Evolutionary conservation across 2,113 vertebrate species (phyloP), one percentile per base, ranked within the genome.

Genomic region (Piaya cayana): DNA sequence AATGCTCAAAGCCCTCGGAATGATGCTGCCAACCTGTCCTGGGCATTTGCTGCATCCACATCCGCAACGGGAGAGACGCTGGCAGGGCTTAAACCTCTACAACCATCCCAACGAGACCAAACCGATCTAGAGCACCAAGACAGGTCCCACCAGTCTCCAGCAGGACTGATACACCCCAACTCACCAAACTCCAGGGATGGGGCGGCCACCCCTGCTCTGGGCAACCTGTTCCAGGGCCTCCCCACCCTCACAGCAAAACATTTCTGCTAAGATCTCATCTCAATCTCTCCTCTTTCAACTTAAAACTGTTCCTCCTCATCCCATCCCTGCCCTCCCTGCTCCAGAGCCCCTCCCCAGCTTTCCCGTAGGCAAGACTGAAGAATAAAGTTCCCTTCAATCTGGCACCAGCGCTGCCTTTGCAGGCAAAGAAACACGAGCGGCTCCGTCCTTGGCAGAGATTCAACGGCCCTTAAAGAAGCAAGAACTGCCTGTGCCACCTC

Each of bases 21-120:
- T 1, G 53, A 30, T 1, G 29, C 23, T 6, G 49, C 67, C 75
- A 60, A 22, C 3, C 47, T 1, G 23, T 2, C 0, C 15, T 1
- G 56, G 79, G 34, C 3, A 17, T 49, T 36, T 21, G 69, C 52
- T 60, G 56, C 30, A 42, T 6, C 8, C 49, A 52, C 20, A 27
- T 8, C 39, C 16, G 37, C 12, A 2, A 11, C 2, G 2, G 36
- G 20, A 36, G 16, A 34, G 23, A 20, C 15, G 1, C 32, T 2
- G n/a, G 20, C 8, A 34, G 25, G n/a, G 56, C 50, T 39, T 29
- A 8, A 75, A 30, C 13, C 34, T n/a, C 69, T 27, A 2, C 22
- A 17, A 8, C 1, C 47, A 1, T 0, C 16, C 32, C 60, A 34
- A 30, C 8, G 26, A 67, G 14, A 15, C 22, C 8, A 11, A 55